Evolutionary conservation across 2,797 vertebrate species (phyloP), one percentile per base, ranked within the genome.

Genomic region (Manis javanica): DNA sequence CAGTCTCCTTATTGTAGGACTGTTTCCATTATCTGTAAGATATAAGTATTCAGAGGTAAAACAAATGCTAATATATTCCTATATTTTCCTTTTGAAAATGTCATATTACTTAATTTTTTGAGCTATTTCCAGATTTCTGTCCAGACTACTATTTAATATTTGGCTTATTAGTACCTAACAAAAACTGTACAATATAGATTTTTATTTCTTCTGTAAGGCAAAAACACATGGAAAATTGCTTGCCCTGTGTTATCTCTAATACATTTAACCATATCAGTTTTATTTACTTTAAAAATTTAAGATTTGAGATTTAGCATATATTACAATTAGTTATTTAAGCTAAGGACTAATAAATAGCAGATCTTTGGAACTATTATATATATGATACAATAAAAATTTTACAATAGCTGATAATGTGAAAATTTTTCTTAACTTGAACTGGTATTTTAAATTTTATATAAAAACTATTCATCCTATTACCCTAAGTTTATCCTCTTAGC

Each of bases 31-130:
- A 51, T 39, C 53, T 96, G 12, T 77, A 42, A 66, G 34, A 64
- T 89, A 31, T 89, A 95, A 90, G 79, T n/a, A n/a, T 75, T 90
- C 66, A 87, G 53, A 92, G n/a, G 31, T 85, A 78, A 93, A 92
- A 82, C 18, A 93, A 42, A 84, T 37, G 46, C 57, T 77, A 64
- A 82, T 77, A 85, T 84, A 63, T 39, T 82, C 9, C 42, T 55
- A 19, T n/a, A 59, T 64, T 66, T 94, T 74, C 66, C 69, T 87
- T 95, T 74, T 23, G 19, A 83, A 89, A 94, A 57, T 53, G 15
- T 84, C 72, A 64, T 21, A 68, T 71, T 69, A 55, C 26, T 94
- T 91, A 84, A 81, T 46, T 71, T 57, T 57, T 34, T 77, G 91
- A 66, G 57, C n/a, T 68, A 66, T 29, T 71, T 96, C 37, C 53